phyloP scores from a whole-genome alignment of 1,140 invertebrate genomes.

The Drusus annulatus region DNA sequence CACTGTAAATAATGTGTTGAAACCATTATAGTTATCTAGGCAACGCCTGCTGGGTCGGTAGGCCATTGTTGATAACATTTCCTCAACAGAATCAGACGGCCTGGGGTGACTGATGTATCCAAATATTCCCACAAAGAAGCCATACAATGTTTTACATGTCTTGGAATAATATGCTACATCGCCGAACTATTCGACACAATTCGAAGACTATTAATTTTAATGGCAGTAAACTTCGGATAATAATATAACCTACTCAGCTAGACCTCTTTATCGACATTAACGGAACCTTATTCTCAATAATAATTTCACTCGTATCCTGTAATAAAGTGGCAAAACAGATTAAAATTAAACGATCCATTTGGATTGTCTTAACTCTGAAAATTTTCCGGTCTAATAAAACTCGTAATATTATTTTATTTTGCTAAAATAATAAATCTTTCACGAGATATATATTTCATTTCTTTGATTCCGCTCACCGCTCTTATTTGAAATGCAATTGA shows the following conservation, averaged over 20 bases:
- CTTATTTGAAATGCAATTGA: constrained; percentile 1
- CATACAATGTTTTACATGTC: constrained; percentile 16
- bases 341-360: too few relatives aligned
- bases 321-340: too few relatives aligned
- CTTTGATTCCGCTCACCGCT: neutral
- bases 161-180: neutral
- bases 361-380: too few relatives aligned
- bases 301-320: too few relatives aligned
- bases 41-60: constrained; percentile 55
- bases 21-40: constrained; percentile 46
- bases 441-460: neutral
- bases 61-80: constrained; percentile 51
- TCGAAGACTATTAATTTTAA: constrained; percentile 21
- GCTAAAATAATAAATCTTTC: too few relatives aligned
- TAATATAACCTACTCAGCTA: too few relatives aligned
- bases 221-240: too few relatives aligned
- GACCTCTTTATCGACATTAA: too few relatives aligned
- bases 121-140: constrained; percentile 9
- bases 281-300: too few relatives aligned
- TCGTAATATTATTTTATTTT: too few relatives aligned
- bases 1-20: constrained; percentile 35
- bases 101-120: constrained; percentile 12
- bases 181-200: neutral
- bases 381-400: too few relatives aligned
- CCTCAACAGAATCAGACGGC: constrained; percentile 28